A percentile compares a stretch with the other conserved stretches of the same genome.
Conservation (phyloP, 2,113 vertebrate species). For the Thalassoma bifasciatum region DNA sequence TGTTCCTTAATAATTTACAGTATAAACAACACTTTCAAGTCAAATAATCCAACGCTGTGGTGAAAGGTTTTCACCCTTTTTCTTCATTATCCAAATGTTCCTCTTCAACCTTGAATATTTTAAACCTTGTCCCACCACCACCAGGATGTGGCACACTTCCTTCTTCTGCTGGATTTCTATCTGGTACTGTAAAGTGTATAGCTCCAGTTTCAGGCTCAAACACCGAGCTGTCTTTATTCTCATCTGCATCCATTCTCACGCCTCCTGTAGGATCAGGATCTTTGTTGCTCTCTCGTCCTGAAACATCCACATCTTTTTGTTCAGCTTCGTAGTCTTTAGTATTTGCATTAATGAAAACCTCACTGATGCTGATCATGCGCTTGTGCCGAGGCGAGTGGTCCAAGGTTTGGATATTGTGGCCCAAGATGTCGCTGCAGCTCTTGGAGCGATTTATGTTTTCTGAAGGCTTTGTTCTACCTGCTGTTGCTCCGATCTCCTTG, state of each 20-base stretch:
- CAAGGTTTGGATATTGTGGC: conserved; percentile 67
- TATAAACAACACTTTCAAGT: neutral
- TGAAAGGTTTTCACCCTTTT: conserved; percentile 47
- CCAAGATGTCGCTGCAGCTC: conserved; percentile 81
- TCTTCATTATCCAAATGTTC: conserved; percentile 44
- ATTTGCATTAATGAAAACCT: conserved; percentile 77
- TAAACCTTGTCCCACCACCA: conserved; percentile 57
- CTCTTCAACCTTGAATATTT: conserved; percentile 64
- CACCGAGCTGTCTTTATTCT: conserved; percentile 59
- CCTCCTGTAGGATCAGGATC: conserved; percentile 68
- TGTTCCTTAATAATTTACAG: conserved; percentile 11
- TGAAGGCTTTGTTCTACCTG: conserved; percentile 41
- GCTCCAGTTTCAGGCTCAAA: conserved; percentile 81
- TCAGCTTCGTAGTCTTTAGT: neutral
- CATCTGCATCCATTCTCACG: conserved; percentile 43
- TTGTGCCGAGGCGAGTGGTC: conserved; percentile 76
- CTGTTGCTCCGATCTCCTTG: conserved; percentile 87
- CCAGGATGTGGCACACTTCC: conserved; percentile 30
- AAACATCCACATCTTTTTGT: conserved; percentile 29
- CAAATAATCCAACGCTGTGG: neutral
- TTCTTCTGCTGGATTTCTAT: conserved; percentile 8
- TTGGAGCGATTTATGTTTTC: conserved; percentile 82
- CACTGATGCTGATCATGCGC: conserved; percentile 78
- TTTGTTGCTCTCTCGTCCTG: conserved; percentile 49
- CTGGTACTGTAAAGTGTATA: conserved; percentile 41